These are phyloP conservation scores for Ricordea florida DNA, from an alignment of 92 coral and sea anemone genomes.

Conservation along the genomic window DNA sequence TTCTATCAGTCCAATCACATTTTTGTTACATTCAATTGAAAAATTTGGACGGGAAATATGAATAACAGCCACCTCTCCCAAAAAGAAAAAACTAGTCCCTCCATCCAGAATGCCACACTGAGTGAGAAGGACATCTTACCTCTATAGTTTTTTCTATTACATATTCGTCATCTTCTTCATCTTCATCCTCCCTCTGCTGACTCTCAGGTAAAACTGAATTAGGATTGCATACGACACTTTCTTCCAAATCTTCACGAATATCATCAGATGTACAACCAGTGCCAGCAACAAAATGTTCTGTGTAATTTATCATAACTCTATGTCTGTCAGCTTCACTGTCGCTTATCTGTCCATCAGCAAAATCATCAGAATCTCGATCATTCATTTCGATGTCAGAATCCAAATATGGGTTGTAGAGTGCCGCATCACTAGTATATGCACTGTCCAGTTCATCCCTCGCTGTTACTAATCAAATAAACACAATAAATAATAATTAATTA, in stretches of 20 bases:
- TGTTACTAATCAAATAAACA: not conserved
- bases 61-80: too few relatives aligned
- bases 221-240: not conserved
- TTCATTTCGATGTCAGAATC: constrained; percentile 28
- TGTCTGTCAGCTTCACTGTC: constrained; percentile 52
- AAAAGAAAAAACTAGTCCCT: too few relatives aligned
- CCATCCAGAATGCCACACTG: too few relatives aligned
- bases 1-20: too few relatives aligned
- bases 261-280: constrained; percentile 12
- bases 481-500: not conserved
- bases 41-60: too few relatives aligned
- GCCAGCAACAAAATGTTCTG: constrained; percentile 21
- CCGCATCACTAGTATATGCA: constrained; percentile 50
- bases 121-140: not conserved
- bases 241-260: constrained; percentile 44
- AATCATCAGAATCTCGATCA: constrained; percentile 25
- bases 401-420: constrained; percentile 46
- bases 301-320: constrained; percentile 15
- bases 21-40: too few relatives aligned
- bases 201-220: constrained; percentile 59
- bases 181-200: constrained; percentile 46
- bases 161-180: not conserved
- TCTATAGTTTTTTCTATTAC: not conserved
- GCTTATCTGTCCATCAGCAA: constrained; percentile 27
- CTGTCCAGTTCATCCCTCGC: constrained; percentile 42